Evolutionary conservation across 2,888 invertebrate genomes (phyloP), one percentile per base, ranked within the genome.

Genomic region (Phymatocera aterrima): DNA sequence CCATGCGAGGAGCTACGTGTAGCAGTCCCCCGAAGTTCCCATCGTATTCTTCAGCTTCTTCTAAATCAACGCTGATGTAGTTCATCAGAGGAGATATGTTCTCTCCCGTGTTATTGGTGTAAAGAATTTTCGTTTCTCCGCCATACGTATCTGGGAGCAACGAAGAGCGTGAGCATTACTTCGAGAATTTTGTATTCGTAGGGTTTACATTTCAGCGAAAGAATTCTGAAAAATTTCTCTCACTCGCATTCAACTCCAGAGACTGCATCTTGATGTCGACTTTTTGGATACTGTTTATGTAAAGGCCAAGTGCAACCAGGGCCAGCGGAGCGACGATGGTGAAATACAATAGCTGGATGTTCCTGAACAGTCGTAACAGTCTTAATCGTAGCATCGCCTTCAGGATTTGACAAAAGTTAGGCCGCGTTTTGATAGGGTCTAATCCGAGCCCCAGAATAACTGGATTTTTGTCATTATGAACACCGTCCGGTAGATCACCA

Each of bases 241-340:
- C 87, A 91, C 91, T 89, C 80, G 93, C 93, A 83, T 94, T 93
- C 72, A 95, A 87, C 81, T 91, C 91, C 64, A 95, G 91, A 0
- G 94, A 93, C 81, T 93, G 93, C 92, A 93, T 93, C 72, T 92
- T 93, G 79, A 93, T 92, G 83, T 94, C 93, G 46, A 93, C 92
- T 10, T 93, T 93, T 85, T 95, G 94, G 34, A 93, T 92, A 80
- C 92, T 92, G 83, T 92, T 92, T 81, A 94, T 91, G 86, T 94
- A 95, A 24, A 95, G 92, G 8, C 95, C 95, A 18, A 95, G 89
- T 0, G 94, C 94, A 78, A 95, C 94, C 79, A 95, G 93, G 61
- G 93, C 93, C 3, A 95, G 92, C 0, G 96, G 96, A 87, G 95
- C 92, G 74, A 95, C 91, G 81, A 96, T 93, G 92, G 95, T 94